Conservation (phyloP, 1,140 invertebrate genomes). For the Lepidotrigona ventralis region DNA sequence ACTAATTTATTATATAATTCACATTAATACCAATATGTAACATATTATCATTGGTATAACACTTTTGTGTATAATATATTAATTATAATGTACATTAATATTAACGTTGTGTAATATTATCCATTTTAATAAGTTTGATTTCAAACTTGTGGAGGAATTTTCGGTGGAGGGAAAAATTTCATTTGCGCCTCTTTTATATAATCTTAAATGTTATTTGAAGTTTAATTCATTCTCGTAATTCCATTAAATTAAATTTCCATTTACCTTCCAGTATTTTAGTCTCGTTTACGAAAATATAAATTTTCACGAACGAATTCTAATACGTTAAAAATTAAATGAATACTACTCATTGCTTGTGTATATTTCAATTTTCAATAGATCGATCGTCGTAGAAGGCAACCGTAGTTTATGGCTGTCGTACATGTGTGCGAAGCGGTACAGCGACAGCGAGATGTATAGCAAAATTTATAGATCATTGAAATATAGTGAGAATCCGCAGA, state of each 20-base stretch:
- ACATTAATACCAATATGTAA: too few species aligned
- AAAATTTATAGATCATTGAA: constrained; percentile 2
- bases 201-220: background rate
- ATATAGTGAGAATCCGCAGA: background rate
- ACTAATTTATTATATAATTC: too few species aligned
- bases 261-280: background rate
- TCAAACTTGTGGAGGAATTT: background rate
- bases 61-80: too few species aligned
- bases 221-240: too few species aligned
- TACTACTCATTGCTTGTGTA: background rate
- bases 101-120: too few species aligned
- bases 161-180: too few species aligned
- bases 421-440: constrained; percentile 22
- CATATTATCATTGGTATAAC: too few species aligned
- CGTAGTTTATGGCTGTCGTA: constrained; percentile 12
- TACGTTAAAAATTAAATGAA: background rate
- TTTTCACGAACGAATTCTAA: background rate
- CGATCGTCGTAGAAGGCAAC: background rate
- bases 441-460: constrained; percentile 51
- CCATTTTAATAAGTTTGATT: too few species aligned
- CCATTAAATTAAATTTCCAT: too few species aligned
- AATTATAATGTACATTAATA: too few species aligned
- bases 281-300: background rate
- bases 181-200: background rate
- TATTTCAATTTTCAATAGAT: constrained; percentile 22